Evolutionary conservation across 2,113 vertebrate genomes (phyloP).

Genomic region (Amphiprion percula): DNA sequence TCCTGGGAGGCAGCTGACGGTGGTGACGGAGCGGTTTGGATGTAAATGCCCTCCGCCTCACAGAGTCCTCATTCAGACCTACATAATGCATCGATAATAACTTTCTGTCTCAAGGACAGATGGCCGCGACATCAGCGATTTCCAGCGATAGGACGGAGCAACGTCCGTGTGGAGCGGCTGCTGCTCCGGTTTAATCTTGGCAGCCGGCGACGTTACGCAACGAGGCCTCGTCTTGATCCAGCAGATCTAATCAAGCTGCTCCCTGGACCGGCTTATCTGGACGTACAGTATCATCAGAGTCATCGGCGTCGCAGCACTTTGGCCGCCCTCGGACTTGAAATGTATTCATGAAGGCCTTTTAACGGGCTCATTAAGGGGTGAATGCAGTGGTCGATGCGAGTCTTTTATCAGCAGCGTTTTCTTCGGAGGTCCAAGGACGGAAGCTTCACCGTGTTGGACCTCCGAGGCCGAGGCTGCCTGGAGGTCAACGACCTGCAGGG

Average conservation of each 20-base stretch:
- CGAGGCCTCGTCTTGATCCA: constrained; percentile 45
- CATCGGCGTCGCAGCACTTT: constrained; percentile 61
- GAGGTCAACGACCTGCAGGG: too few species aligned
- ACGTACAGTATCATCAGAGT: constrained; percentile 36
- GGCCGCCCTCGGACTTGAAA: constrained; percentile 8
- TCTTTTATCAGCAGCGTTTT: too few species aligned
- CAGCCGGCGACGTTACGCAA: constrained; percentile 49
- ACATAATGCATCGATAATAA: constrained; percentile 55
- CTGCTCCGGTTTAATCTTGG: constrained; percentile 43
- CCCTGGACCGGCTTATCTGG: constrained; percentile 52
- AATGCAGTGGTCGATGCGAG: too few species aligned
- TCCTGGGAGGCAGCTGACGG: not conserved
- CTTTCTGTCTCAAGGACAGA: constrained; percentile 57
- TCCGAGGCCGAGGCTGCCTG: too few species aligned
- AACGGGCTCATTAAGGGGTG: not conserved
- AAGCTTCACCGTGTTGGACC: too few species aligned
- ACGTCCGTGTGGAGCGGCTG: constrained; percentile 6
- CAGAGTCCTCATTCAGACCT: constrained; percentile 30
- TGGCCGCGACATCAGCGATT: constrained; percentile 59
- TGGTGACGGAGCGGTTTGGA: constrained; percentile 11
- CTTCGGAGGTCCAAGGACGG: too few species aligned
- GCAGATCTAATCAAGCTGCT: constrained; percentile 46
- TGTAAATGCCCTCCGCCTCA: constrained; percentile 46
- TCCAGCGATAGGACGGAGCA: constrained; percentile 51
- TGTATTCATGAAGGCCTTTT: constrained; percentile 49